Evolutionary conservation across 2,113 vertebrate genomes (phyloP).

Genomic region (Tachycineta bicolor): DNA sequence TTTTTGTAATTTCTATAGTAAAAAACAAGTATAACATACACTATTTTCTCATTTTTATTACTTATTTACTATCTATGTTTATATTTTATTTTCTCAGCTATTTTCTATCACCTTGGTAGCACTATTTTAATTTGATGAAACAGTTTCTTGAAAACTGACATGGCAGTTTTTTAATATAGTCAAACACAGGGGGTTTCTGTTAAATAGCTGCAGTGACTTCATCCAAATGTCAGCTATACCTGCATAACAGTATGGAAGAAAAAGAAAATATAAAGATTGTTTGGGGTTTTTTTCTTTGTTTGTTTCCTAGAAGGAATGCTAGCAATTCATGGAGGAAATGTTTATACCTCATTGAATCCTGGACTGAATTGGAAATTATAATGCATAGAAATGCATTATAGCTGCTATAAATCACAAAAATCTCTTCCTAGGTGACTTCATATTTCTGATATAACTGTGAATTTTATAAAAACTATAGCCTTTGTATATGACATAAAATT

Average conservation of each 20-base stretch:
- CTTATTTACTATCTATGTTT: neutral
- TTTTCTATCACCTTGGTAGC: neutral
- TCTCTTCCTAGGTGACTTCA: neutral
- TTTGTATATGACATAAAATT: neutral
- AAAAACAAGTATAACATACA: neutral
- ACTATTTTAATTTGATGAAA: neutral
- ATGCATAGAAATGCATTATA: neutral
- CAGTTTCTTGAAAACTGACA: neutral
- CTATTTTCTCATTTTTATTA: neutral
- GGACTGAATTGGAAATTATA: neutral
- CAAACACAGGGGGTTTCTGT: neutral
- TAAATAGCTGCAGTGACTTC: neutral
- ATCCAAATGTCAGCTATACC: neutral
- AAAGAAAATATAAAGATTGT: neutral
- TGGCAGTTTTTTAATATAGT: neutral
- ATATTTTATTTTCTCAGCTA: neutral
- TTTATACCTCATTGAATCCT: neutral
- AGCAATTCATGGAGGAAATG: neutral
- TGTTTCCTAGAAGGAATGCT: neutral
- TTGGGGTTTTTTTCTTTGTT: neutral
- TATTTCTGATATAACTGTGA: neutral
- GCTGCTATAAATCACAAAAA: neutral
- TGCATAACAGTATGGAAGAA: neutral
- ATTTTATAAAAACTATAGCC: neutral
- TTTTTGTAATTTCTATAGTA: neutral